Base-by-base conservation (phyloP, 2,888 invertebrate genomes). In the Hyppa rectilinea region DNA sequence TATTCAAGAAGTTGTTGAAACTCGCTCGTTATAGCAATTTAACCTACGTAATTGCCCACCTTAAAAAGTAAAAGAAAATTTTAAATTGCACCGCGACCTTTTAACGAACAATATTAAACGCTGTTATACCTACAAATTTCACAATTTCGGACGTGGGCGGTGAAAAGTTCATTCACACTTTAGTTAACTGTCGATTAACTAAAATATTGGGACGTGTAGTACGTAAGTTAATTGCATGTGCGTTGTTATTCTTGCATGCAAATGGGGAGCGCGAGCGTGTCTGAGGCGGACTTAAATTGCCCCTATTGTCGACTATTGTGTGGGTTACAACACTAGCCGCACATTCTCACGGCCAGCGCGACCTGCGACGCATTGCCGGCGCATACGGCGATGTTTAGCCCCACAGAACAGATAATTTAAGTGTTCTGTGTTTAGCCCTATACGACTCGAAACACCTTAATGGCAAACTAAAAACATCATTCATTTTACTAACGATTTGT, bases 251-350 rank as follows among this genome's bases (percentile, higher is more conserved):
- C 74, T 86, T 66, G 73, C 72, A 92, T 91, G 89, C 87, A 90
- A 90, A 91, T 89, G 88, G 87, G 87, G 85, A 90, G 91, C 89
- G 88, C 88, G 80, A 92, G 88, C 90, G 88, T 92, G 92, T 90
- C 89, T 91, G 84, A 89, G 87, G 90, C 86, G 89, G 85, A 89
- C 88, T 92, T 88, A 89, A 92, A 93, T 92, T 91, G 89, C 90
- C 90, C 85, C 90, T 87, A 92, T 93, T 92, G 93, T 92, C 83
- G 83, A 80, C 89, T 87, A 93, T 93, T 92, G 93, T 92, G 83
- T 83, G 80, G 83, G 88, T 94, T 94, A 92, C 90, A 90, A 93
- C 92, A 94, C 87, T 93, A 93, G 91, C 90, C 89, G 91, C 92
- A 94, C 85, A 82, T 89, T 95, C 95, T 94, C 95, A 95, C 94